These are phyloP conservation scores for Sebastes minor DNA, from an alignment of 2,797 vertebrate species.

Conservation along the genomic window DNA sequence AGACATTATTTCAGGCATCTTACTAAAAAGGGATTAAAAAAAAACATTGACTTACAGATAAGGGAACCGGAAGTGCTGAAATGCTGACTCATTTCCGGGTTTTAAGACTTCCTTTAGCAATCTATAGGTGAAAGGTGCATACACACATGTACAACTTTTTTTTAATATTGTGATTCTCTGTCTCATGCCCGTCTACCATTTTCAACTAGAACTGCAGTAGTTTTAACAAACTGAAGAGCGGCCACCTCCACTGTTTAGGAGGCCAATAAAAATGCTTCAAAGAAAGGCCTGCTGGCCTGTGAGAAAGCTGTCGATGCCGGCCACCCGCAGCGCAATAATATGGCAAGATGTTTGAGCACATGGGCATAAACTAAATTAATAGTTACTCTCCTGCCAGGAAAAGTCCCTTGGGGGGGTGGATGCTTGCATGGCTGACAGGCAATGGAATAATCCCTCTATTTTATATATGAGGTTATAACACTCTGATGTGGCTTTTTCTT, in stretches of 20 bases:
- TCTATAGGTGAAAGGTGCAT: not conserved
- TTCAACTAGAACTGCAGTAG: not conserved
- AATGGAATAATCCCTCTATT: slow-evolving; percentile 35
- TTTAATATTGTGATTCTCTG: not conserved
- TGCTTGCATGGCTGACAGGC: slow-evolving; percentile 56
- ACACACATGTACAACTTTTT: not conserved
- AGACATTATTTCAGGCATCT: too few species aligned
- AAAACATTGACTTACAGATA: not conserved
- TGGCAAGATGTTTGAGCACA: slow-evolving; percentile 48
- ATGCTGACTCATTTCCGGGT: accelerated
- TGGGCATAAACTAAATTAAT: slow-evolving; percentile 52
- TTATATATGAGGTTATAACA: slow-evolving; percentile 48
- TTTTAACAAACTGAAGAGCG: not conserved
- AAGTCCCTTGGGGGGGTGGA: not conserved
- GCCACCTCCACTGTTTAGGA: not conserved
- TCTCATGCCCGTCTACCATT: not conserved
- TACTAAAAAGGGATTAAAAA: too few species aligned
- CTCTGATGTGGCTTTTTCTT: slow-evolving; percentile 20
- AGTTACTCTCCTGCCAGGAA: slow-evolving; percentile 38
- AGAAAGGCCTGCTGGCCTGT: slow-evolving; percentile 10
- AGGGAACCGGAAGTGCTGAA: too few species aligned
- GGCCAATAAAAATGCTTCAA: not conserved
- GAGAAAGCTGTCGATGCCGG: slow-evolving; percentile 19
- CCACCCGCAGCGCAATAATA: slow-evolving; percentile 40
- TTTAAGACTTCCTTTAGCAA: too few species aligned